A percentile compares a stretch with the other conserved stretches of the same genome.
phyloP scores from a whole-genome alignment of 2,797 vertebrate genomes.

The Bradypodion ventrale region DNA sequence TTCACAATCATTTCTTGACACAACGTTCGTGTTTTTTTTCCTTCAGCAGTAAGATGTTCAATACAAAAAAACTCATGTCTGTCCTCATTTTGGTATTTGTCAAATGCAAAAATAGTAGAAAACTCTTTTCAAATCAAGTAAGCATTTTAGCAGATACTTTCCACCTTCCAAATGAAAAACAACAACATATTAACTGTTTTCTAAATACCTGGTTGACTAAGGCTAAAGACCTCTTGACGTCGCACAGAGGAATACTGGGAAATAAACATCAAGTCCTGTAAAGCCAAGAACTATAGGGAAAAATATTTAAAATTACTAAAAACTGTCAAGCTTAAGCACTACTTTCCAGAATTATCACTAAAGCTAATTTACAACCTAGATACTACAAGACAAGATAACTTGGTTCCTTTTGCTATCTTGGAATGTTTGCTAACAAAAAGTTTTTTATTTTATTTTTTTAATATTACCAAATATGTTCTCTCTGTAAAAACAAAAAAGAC shows the following conservation, averaged over 20 bases:
- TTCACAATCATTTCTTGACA: not conserved
- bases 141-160: not conserved
- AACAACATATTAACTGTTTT: not conserved
- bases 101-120: conserved; percentile 16
- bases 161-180: not conserved
- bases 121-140: not conserved
- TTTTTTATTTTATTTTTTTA: no score
- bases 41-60: not conserved
- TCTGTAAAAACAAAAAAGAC: no score
- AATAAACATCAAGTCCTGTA: conserved; percentile 93
- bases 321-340: not conserved
- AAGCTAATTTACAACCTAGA: not conserved
- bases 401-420: not conserved
- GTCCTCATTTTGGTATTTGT: not conserved
- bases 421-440: not conserved
- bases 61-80: not conserved
- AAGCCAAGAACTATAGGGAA: conserved; percentile 87
- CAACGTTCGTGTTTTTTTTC: conserved; percentile 8
- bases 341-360: not conserved
- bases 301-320: conserved; percentile 12
- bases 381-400: not conserved
- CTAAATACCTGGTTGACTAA: conserved; percentile 93
- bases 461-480: not conserved
- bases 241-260: conserved; percentile 89
- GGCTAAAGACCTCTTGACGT: conserved; percentile 91